These are phyloP conservation scores for Ptychochromis oligacanthus DNA, from an alignment of 2,113 vertebrate genomes.

Conservation along the genomic window DNA sequence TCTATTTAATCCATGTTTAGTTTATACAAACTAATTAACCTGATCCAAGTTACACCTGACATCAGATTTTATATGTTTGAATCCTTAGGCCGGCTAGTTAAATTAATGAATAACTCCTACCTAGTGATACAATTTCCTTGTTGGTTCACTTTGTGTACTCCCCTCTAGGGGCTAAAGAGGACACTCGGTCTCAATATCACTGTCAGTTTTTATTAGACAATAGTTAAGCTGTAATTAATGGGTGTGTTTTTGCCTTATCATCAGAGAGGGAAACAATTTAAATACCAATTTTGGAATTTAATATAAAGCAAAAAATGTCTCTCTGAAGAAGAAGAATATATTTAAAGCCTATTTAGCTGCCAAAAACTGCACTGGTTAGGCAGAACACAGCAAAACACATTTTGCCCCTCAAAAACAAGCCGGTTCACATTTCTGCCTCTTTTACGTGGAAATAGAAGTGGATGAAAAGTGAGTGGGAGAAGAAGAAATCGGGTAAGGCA, in stretches of 20 bases:
- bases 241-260: background rate
- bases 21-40: background rate
- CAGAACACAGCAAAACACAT: background rate
- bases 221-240: background rate
- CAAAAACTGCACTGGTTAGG: background rate
- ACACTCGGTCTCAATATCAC: too few relatives aligned
- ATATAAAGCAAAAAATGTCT: background rate
- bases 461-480: constrained; percentile 58
- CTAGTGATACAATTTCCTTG: background rate
- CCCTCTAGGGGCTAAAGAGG: background rate
- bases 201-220: background rate
- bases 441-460: constrained; percentile 50
- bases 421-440: background rate
- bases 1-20: background rate
- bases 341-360: background rate
- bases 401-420: constrained; percentile 1
- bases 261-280: background rate
- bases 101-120: background rate
- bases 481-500: constrained; percentile 56
- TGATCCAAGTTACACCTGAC: background rate
- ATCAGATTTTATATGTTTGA: background rate
- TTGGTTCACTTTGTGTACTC: background rate
- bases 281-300: background rate
- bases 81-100: background rate
- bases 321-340: background rate